phyloP scores from a whole-genome alignment of 2,797 vertebrate genomes.

The Clarias fuscus region DNA sequence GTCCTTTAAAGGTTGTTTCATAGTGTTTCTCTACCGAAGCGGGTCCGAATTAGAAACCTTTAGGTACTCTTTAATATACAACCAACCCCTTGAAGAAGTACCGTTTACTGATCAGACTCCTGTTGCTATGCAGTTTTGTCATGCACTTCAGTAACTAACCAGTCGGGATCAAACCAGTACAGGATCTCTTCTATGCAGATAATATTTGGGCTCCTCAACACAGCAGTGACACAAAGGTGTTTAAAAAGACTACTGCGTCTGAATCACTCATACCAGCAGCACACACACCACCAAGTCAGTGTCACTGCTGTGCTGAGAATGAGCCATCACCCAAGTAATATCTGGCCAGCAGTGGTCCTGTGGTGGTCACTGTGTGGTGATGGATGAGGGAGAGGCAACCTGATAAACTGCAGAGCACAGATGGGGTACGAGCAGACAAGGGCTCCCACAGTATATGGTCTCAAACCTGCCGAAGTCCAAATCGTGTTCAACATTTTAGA shows the following conservation, averaged over 20 bases:
- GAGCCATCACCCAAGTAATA: slow-evolving; percentile 23
- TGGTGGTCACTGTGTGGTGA: slow-evolving; percentile 10
- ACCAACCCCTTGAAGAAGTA: not conserved
- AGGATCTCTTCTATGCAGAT: not conserved
- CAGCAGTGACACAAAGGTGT: slow-evolving; percentile 2
- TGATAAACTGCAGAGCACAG: slow-evolving; percentile 23
- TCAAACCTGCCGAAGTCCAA: not conserved
- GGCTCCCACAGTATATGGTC: not conserved
- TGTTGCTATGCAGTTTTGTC: slow-evolving; percentile 17
- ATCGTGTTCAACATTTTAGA: not conserved
- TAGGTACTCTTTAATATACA: not conserved
- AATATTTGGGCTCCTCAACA: not conserved
- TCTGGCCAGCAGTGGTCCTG: slow-evolving; percentile 10
- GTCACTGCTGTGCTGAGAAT: slow-evolving; percentile 28
- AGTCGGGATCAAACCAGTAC: not conserved
- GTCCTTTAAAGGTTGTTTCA: not conserved
- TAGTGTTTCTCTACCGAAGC: not conserved
- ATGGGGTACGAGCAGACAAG: not conserved
- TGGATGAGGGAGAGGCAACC: slow-evolving; percentile 9
- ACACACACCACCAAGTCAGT: slow-evolving; percentile 8
- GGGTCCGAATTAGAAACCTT: not conserved
- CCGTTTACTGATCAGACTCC: not conserved
- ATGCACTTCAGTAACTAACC: not conserved
- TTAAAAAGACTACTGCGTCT: slow-evolving; percentile 16
- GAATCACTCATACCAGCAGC: slow-evolving; percentile 7